Percentiles rank a stretch among this genome's conserved stretches.
These are phyloP conservation scores for Hiodon alosoides DNA, from an alignment of 2,113 vertebrate genomes.

Conservation along the genomic window DNA sequence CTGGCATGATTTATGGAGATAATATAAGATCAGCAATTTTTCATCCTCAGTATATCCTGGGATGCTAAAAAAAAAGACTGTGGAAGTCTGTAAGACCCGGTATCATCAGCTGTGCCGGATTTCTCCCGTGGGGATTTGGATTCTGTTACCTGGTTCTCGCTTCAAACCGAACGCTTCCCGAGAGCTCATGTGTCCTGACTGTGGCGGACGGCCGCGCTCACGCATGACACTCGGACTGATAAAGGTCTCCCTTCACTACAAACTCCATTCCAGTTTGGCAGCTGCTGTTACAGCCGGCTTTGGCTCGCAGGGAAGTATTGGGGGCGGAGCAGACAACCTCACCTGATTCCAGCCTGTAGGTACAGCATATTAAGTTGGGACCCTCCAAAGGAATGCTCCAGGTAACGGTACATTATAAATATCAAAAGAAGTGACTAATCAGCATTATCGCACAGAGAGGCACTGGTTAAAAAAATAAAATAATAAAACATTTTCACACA, in stretches of 20 bases:
- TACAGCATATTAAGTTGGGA: slow-evolving; percentile 36
- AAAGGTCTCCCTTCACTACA: too few relatives aligned
- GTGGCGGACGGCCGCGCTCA: too few relatives aligned
- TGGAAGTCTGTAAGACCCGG: slow-evolving; percentile 22
- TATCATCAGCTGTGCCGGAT: slow-evolving; percentile 24
- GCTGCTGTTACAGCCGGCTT: slow-evolving; percentile 37
- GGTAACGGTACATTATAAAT: slow-evolving; percentile 48
- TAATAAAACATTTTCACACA: not conserved
- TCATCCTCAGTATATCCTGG: slow-evolving; percentile 57
- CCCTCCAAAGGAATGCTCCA: slow-evolving; percentile 42
- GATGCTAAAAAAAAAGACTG: slow-evolving; percentile 36
- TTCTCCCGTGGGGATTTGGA: not conserved
- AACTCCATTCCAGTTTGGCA: not conserved
- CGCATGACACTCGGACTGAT: too few relatives aligned
- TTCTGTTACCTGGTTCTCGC: not conserved
- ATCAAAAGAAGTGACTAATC: slow-evolving; percentile 71
- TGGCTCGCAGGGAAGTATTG: too few relatives aligned
- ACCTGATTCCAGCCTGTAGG: slow-evolving; percentile 39
- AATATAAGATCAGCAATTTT: slow-evolving; percentile 79
- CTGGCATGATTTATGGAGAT: slow-evolving; percentile 83
- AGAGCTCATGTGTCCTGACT: not conserved
- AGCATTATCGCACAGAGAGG: slow-evolving; percentile 59
- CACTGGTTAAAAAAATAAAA: slow-evolving; percentile 42
- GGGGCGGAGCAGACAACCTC: too few relatives aligned
- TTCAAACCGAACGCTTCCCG: not conserved